These are phyloP conservation scores for Cyclura pinguis DNA, from an alignment of 2,797 vertebrate genomes.

Conservation along the genomic window DNA sequence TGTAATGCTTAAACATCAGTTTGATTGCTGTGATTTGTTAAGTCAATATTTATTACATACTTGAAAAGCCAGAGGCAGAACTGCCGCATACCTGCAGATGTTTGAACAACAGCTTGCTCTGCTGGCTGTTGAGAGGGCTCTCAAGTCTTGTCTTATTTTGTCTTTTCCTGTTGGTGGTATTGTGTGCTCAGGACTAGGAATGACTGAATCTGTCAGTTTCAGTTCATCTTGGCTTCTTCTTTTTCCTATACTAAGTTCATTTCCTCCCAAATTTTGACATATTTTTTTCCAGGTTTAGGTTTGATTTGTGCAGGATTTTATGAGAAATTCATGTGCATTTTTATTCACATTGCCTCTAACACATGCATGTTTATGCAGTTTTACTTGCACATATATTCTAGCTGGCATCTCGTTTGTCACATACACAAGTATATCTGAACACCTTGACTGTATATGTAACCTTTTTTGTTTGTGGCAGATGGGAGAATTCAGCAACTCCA, in stretches of 20 bases:
- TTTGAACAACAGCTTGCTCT: constrained; percentile 1
- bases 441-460: no score
- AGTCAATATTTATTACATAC: not conserved
- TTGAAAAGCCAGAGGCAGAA: not conserved
- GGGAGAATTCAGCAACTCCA: no score
- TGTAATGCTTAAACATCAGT: constrained; percentile 17
- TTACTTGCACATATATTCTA: no score
- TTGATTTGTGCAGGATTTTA: not conserved
- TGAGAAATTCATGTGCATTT: not conserved
- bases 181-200: not conserved
- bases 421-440: no score
- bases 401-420: no score
- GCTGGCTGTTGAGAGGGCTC: not conserved
- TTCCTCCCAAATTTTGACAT: no score
- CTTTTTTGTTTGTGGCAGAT: no score
- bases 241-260: not conserved
- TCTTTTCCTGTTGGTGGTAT: not conserved
- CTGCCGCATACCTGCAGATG: not conserved
- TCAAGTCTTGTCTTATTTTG: not conserved
- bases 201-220: not conserved
- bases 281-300: not conserved
- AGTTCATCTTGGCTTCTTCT: not conserved
- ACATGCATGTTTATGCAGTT: no score
- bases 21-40: constrained; percentile 17
- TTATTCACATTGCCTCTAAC: no score